Evolutionary conservation across 1,140 invertebrate species (phyloP).

Genomic region (Drosophila nasuta): DNA sequence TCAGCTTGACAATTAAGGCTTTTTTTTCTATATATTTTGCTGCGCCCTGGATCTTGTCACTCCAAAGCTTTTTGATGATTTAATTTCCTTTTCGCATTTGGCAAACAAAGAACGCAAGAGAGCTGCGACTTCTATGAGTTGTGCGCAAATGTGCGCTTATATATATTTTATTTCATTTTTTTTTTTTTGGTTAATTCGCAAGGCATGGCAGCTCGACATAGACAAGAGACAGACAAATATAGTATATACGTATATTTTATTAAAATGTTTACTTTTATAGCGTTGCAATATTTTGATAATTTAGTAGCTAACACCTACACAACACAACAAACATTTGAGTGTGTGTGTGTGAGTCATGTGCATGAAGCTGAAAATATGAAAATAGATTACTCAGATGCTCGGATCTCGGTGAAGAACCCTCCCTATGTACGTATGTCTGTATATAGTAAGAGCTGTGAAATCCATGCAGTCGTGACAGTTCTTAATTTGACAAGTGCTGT

Average conservation of each 20-base stretch:
- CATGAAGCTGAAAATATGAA: slow-evolving; percentile 17
- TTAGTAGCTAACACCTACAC: slow-evolving; percentile 59
- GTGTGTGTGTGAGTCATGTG: slow-evolving; percentile 27
- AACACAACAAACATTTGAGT: slow-evolving; percentile 2
- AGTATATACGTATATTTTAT: slow-evolving; percentile 24
- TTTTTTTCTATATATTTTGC: slow-evolving; percentile 11
- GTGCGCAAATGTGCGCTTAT: slow-evolving; percentile 13
- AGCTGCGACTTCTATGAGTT: slow-evolving; percentile 31
- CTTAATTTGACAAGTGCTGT: slow-evolving; percentile 67
- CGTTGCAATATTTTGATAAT: slow-evolving; percentile 78
- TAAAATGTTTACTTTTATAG: slow-evolving; percentile 57
- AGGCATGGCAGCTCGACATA: slow-evolving; percentile 18
- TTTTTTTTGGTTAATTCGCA: slow-evolving; percentile 57
- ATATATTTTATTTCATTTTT: slow-evolving; percentile 26
- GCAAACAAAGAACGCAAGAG: slow-evolving; percentile 45
- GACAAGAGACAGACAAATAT: slow-evolving; percentile 29
- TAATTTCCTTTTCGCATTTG: slow-evolving; percentile 69
- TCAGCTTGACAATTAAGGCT: neutral
- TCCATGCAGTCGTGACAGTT: slow-evolving; percentile 59
- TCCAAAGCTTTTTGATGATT: slow-evolving; percentile 69
- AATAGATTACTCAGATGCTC: slow-evolving; percentile 4
- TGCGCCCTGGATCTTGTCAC: slow-evolving; percentile 57
- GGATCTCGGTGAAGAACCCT: neutral
- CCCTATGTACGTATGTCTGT: neutral
- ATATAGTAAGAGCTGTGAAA: neutral